phyloP scores from a whole-genome alignment of 2,797 vertebrate species.

The Sebastes alutus region DNA sequence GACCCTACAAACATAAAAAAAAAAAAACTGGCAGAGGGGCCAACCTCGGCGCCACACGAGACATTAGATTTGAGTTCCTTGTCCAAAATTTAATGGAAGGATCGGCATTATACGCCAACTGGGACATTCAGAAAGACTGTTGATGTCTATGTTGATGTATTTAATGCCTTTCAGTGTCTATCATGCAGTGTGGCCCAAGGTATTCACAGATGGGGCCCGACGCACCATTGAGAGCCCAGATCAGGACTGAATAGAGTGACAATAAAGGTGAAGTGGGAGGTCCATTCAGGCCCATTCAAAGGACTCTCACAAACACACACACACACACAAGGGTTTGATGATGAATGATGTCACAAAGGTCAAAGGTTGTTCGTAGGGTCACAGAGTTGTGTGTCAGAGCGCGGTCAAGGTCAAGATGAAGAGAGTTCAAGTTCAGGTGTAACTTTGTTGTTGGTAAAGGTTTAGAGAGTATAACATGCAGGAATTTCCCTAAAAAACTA shows the following conservation, averaged over 20 bases:
- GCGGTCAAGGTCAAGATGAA: conserved; percentile 38
- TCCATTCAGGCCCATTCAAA: conserved; percentile 61
- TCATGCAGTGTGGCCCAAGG: conserved; percentile 38
- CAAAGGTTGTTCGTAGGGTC: conserved; percentile 47
- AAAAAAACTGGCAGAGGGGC: conserved; percentile 24
- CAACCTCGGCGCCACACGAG: conserved; percentile 35
- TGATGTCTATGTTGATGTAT: conserved; percentile 63
- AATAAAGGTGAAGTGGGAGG: conserved; percentile 67
- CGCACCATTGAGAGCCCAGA: conserved; percentile 36
- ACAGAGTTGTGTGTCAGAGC: conserved; percentile 47
- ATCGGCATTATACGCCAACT: conserved; percentile 32
- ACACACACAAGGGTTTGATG: conserved; percentile 27
- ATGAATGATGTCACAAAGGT: conserved; percentile 55
- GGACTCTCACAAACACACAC: conserved; percentile 39
- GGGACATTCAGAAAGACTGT: conserved; percentile 35
- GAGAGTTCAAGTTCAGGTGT: conserved; percentile 18
- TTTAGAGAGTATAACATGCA: not conserved
- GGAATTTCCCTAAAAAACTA: too few species aligned
- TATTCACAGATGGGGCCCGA: conserved; percentile 71
- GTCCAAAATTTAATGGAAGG: conserved; percentile 43
- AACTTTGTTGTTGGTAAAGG: not conserved
- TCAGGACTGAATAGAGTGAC: conserved; percentile 54
- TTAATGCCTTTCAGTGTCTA: conserved; percentile 59
- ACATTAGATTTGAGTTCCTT: conserved; percentile 45
- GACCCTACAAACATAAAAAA: conserved; percentile 20